Base-by-base conservation (phyloP, 2,888 invertebrate genomes). In the Erebia palarica region DNA sequence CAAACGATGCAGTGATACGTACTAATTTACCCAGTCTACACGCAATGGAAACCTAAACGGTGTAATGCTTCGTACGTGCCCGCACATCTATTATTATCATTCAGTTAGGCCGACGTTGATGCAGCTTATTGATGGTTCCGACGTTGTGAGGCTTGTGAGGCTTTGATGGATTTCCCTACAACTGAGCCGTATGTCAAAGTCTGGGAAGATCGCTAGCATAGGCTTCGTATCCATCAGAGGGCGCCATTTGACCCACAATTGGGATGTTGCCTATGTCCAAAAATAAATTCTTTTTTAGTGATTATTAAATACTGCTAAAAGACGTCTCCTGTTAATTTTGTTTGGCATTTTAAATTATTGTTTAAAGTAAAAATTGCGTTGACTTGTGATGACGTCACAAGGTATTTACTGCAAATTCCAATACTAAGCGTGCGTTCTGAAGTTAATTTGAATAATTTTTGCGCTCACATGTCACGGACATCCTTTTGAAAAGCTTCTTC, bases 61-160 rank as follows among this genome's bases (percentile, higher is more conserved):
- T 59, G 49, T 67, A 59, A 67, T 27, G 49, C 27, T 49, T 18
- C 58, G 18, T 47, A 16, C 67, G 49, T 67, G 67, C 10, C n/a
- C 8, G 57, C 44, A 57, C 16, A 57, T 44, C 18, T 44, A 58
- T 67, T 65, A 65, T 65, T 53, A 65, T 55, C 57, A 57, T 44
- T 44, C 67, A 49, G 59, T 59, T 59, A 49, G 47, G 59, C 36
- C 49, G 67, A 60, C 60, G 63, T 59, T 61, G 68, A 21, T 58
- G 59, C 51, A 58, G 65, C 58, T 66, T 73, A 73, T 69, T 65
- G 65, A 71, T 59, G 57, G 47, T 27, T 21, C 66, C 58, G 21
- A 58, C 66, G 58, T 49, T 63, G 49, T n/a, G 21, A 27, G 59
- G 58, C 49, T 59, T 49, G 58, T 49, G 49, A 57, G 9, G 58